Percentiles rank a stretch among this genome's conserved stretches.
These are phyloP conservation scores for Azorinus chamasolen DNA, from an alignment of 2,888 invertebrate species.

Conservation along the genomic window DNA sequence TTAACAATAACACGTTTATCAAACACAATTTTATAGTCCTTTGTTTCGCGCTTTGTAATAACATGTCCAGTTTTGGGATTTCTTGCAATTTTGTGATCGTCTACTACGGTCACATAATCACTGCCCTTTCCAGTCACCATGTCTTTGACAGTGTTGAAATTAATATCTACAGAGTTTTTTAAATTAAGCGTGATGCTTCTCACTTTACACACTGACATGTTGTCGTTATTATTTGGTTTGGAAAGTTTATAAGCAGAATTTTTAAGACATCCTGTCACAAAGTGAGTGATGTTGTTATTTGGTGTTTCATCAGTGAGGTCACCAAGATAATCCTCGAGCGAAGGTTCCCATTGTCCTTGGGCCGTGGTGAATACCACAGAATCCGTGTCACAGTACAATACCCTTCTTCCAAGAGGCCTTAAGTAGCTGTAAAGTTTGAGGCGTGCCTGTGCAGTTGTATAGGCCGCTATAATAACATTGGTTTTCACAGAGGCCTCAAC, in stretches of 20 bases:
- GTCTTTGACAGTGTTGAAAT: constrained; percentile 30
- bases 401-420: constrained; percentile 21
- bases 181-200: constrained; percentile 40
- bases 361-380: constrained; percentile 23
- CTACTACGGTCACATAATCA: neutral
- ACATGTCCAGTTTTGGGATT: constrained; percentile 8
- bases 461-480: constrained; percentile 47
- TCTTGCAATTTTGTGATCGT: constrained; percentile 31
- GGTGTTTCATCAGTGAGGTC: constrained; percentile 83
- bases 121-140: constrained; percentile 49
- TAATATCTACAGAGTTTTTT: constrained; percentile 32
- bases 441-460: constrained; percentile 49
- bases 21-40: constrained; percentile 41
- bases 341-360: constrained; percentile 48
- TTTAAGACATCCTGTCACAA: constrained; percentile 33
- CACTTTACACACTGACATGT: constrained; percentile 22
- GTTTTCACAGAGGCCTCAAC: constrained; percentile 19
- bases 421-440: constrained; percentile 41
- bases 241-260: constrained; percentile 22
- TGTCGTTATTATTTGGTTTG: constrained; percentile 21
- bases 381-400: constrained; percentile 33
- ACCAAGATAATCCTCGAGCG: constrained; percentile 78
- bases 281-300: constrained; percentile 21
- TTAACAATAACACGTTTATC: constrained; percentile 18
- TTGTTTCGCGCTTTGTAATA: constrained; percentile 14